Evolutionary conservation across 2,888 invertebrate genomes (phyloP).

Genomic region (Plusia festucae): DNA sequence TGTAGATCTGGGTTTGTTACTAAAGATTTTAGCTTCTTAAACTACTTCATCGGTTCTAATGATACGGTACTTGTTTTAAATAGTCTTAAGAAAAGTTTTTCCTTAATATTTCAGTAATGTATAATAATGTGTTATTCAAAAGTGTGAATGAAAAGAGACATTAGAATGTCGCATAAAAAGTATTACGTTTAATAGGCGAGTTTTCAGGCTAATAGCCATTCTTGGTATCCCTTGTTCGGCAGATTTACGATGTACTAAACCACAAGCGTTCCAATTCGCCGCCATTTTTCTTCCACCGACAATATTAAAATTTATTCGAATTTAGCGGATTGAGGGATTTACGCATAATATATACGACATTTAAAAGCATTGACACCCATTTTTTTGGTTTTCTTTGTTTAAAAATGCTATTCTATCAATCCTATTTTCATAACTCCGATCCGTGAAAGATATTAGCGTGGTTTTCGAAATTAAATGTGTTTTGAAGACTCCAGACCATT

Average conservation of each 20-base stretch:
- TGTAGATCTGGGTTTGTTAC: too few relatives aligned
- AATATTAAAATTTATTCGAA: constrained; percentile 48
- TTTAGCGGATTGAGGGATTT: constrained; percentile 33
- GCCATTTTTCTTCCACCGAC: constrained; percentile 35
- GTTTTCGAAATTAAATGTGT: constrained; percentile 11
- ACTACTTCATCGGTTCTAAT: too few relatives aligned
- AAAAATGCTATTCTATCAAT: constrained; percentile 6
- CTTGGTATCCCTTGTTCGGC: constrained; percentile 68
- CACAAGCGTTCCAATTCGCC: constrained; percentile 68
- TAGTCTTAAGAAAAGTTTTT: neutral
- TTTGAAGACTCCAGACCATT: constrained; percentile 12
- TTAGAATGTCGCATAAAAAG: constrained; percentile 48
- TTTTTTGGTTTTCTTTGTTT: neutral
- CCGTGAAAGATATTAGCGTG: neutral
- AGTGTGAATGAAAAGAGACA: constrained; percentile 14
- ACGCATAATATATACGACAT: constrained; percentile 16
- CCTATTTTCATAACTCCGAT: neutral
- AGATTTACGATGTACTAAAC: constrained; percentile 80
- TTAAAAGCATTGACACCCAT: constrained; percentile 13
- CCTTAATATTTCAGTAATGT: neutral
- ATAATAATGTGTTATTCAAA: constrained; percentile 12
- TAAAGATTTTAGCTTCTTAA: too few relatives aligned
- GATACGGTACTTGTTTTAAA: too few relatives aligned
- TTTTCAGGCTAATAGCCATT: constrained; percentile 69
- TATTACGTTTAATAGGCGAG: constrained; percentile 61